Evolutionary conservation across 2,888 invertebrate genomes (phyloP), one percentile per base, ranked within the genome.

Genomic region (Troilus luridus): DNA sequence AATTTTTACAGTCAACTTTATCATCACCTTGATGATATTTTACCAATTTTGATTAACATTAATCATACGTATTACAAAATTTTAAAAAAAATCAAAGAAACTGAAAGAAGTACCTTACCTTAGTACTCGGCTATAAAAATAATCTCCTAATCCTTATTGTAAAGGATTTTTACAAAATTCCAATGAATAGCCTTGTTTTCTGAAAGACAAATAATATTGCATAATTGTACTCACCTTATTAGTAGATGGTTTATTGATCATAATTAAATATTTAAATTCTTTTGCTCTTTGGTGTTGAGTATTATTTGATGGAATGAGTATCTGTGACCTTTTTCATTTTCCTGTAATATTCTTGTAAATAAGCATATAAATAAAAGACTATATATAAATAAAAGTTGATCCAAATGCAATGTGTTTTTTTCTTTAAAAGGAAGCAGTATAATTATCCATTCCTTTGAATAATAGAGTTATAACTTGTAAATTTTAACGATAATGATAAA

Each of bases 341-440:
- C 17, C 72, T 77, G 72, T 77, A 77, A 77, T 77, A 77, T 41
- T 77, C 27, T 77, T 77, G 8, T 41, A 41, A 77, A 72, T 72
- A 24, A 12, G 5, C 12, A 24, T 14, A 72, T 14, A 72, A 27
- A 27, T 27, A 17, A 27, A 3, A 72, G 14, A 14, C 72, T 27
- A 72, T 27, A 27, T 24, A 67, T 67, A 12, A 67, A 67, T n/a
- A n/a, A n/a, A n/a, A n/a, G 10, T 27, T 27, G 1, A 2, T 27
- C 5, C 5, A 14, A 24, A 27, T 5, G 5, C 67, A 67, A 67
- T 24, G 24, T 17, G 17, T 60, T 60, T 60, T 60, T 60, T 62
- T 8, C 21, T 21, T 21, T 62, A 62, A 19, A 62, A 62, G 9
- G 0, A 62, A 59, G 17, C 7, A 17, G 17, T 12, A 17, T 60